Conservation (phyloP, 2,797 vertebrate genomes). For the Anguilla obscura region DNA sequence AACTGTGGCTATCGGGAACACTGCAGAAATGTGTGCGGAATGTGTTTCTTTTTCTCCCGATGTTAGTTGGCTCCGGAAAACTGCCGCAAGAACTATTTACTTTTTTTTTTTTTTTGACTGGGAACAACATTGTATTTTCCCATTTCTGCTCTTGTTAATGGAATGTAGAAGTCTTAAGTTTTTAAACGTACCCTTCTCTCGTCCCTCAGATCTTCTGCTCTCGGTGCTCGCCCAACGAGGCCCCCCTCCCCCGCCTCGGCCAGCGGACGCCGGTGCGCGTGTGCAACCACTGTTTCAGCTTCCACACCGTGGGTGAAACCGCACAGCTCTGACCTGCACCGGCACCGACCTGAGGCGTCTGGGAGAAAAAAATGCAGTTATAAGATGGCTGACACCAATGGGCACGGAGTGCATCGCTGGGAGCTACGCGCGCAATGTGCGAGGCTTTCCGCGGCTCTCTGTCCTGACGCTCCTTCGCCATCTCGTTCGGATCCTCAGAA, state of each 20-base stretch:
- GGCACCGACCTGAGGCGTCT: neutral
- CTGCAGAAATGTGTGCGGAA: no score
- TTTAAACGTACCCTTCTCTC: slow-evolving; percentile 13
- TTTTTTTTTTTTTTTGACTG: neutral
- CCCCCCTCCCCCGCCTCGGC: slow-evolving; percentile 50
- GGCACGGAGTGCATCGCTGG: neutral
- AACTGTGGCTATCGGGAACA: no score
- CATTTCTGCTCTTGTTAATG: neutral
- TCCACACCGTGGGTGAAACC: slow-evolving; percentile 46
- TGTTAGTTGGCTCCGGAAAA: no score
- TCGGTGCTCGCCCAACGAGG: slow-evolving; percentile 59
- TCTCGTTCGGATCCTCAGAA: neutral
- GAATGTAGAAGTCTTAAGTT: neutral
- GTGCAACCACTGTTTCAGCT: slow-evolving; percentile 58
- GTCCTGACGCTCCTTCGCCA: neutral
- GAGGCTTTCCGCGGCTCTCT: neutral
- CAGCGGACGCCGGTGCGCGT: slow-evolving; percentile 61
- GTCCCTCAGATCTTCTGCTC: slow-evolving; percentile 68
- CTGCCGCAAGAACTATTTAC: neutral
- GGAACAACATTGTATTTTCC: no score
- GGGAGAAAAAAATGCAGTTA: neutral
- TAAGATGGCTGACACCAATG: neutral
- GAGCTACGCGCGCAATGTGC: slow-evolving; percentile 2
- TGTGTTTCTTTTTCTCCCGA: no score
- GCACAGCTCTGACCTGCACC: slow-evolving; percentile 29